These are phyloP conservation scores for Pediacus dermestoides DNA, from an alignment of 2,888 invertebrate species.

Conservation along the genomic window DNA sequence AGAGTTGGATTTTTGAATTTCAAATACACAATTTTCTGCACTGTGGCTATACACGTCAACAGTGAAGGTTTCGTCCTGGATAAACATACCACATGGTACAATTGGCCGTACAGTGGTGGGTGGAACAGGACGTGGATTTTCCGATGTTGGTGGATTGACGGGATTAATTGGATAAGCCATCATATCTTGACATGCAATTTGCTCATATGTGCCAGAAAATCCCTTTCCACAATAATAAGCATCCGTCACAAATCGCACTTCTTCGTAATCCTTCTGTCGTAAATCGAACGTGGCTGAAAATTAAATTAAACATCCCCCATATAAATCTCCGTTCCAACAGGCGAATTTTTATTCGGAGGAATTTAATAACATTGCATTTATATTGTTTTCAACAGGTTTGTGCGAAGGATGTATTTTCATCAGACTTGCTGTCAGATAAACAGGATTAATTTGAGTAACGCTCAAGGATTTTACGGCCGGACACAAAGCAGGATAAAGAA, in stretches of 20 bases:
- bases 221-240: slow-evolving; percentile 46
- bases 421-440: too few species aligned
- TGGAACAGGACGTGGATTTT: slow-evolving; percentile 9
- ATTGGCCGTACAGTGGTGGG: slow-evolving; percentile 7
- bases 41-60: slow-evolving; percentile 33
- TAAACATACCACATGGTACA: slow-evolving; percentile 31
- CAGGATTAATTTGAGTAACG: too few species aligned
- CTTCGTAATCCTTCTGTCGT: slow-evolving; percentile 32
- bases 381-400: too few species aligned
- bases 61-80: slow-evolving; percentile 34
- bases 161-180: slow-evolving; percentile 23
- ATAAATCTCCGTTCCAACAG: too few species aligned
- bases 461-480: too few species aligned
- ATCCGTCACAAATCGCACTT: slow-evolving; percentile 47
- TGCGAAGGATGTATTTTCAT: too few species aligned
- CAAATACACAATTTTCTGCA: slow-evolving; percentile 22
- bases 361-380: too few species aligned
- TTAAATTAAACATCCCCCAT: too few species aligned
- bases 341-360: too few species aligned
- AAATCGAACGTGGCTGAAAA: slow-evolving; percentile 34
- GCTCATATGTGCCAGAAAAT: slow-evolving; percentile 48
- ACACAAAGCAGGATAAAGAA: too few species aligned
- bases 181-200: slow-evolving; percentile 41
- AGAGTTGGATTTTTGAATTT: slow-evolving; percentile 22
- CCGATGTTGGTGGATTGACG: slow-evolving; percentile 15